A percentile compares a stretch with the other conserved stretches of the same genome.
Evolutionary conservation across 1,140 invertebrate genomes (phyloP).

Genomic region (Caerostris darwini): DNA sequence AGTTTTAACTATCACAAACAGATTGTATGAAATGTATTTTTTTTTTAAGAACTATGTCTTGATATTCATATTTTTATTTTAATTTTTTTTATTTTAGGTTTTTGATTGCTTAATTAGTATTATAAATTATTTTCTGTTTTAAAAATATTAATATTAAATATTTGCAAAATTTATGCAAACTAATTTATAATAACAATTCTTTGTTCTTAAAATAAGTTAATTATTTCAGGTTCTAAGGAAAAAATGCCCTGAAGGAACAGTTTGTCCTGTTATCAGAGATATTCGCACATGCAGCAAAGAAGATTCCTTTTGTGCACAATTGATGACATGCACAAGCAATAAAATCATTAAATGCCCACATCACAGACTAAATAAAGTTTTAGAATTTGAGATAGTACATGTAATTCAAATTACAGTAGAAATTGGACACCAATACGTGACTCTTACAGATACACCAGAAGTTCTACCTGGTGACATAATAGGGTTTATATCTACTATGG

Average conservation of each 20-base stretch:
- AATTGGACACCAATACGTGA: conserved; percentile 74
- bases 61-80: too few species aligned
- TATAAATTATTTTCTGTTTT: too few species aligned
- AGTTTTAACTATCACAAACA: too few species aligned
- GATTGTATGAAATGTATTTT: too few species aligned
- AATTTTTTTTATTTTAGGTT: too few species aligned
- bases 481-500: conserved; percentile 77
- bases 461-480: conserved; percentile 77
- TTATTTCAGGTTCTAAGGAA: conserved; percentile 63
- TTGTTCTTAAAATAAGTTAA: background rate
- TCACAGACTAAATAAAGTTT: conserved; percentile 54
- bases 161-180: too few species aligned
- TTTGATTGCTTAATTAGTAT: too few species aligned
- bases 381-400: conserved; percentile 76
- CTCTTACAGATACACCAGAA: conserved; percentile 69
- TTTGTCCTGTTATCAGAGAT: conserved; percentile 56
- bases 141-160: too few species aligned
- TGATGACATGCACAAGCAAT: conserved; percentile 57
- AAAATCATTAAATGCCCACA: conserved; percentile 66
- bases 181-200: too few species aligned
- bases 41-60: too few species aligned
- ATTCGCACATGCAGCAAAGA: conserved; percentile 56
- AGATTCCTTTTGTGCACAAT: conserved; percentile 70
- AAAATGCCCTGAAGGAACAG: conserved; percentile 59
- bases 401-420: conserved; percentile 77